phyloP scores from a whole-genome alignment of 2,888 invertebrate species.

The Buathra laborator region DNA sequence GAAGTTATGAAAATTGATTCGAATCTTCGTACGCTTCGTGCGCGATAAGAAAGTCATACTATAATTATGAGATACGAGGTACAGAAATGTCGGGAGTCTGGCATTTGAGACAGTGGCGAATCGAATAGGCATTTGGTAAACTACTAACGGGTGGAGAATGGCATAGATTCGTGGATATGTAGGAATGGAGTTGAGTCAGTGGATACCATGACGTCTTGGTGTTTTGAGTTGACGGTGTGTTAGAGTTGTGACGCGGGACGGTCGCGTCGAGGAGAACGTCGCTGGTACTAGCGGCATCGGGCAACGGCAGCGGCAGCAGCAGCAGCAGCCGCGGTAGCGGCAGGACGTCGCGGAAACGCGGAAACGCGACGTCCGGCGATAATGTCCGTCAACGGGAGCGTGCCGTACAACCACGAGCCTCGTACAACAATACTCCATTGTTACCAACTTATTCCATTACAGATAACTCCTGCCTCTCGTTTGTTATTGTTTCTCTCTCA shows the following conservation, averaged over 20 bases:
- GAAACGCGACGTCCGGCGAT: constrained; percentile 85
- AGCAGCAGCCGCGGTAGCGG: constrained; percentile 22
- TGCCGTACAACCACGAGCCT: constrained; percentile 77
- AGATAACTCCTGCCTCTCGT: constrained; percentile 81
- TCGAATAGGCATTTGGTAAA: constrained; percentile 45
- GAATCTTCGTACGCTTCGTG: background rate
- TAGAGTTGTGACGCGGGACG: constrained; percentile 51
- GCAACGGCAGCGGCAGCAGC: constrained; percentile 24
- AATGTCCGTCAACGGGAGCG: constrained; percentile 83
- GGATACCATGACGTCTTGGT: constrained; percentile 56
- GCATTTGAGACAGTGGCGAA: constrained; percentile 5
- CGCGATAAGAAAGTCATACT: background rate
- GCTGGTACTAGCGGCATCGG: background rate
- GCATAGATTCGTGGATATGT: constrained; percentile 42
- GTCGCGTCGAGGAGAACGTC: constrained; percentile 44
- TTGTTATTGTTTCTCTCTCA: constrained; percentile 69
- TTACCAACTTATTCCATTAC: constrained; percentile 86
- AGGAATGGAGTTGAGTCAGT: constrained; percentile 6
- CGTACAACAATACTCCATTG: constrained; percentile 84
- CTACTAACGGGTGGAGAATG: constrained; percentile 11
- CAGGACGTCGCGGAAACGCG: constrained; percentile 76
- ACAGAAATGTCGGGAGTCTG: constrained; percentile 26
- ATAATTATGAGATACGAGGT: background rate
- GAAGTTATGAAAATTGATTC: background rate
- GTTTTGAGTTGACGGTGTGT: constrained; percentile 54